Evolutionary conservation across 2,113 vertebrate genomes (phyloP).

Genomic region (Fregetta grallaria): DNA sequence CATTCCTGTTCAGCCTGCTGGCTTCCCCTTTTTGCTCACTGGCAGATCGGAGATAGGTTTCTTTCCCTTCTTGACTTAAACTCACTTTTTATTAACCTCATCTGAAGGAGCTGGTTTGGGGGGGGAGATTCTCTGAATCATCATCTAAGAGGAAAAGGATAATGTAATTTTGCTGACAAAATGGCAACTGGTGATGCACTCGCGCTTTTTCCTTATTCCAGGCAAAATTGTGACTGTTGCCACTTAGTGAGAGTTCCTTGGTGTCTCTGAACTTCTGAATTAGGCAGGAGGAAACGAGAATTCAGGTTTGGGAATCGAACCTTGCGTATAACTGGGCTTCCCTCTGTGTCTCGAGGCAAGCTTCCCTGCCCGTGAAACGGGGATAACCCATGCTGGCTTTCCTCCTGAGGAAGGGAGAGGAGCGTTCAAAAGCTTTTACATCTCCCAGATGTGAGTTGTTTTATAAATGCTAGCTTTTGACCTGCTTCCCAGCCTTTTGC

Average conservation of each 20-base stretch:
- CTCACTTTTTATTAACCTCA: not conserved
- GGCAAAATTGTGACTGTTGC: not conserved
- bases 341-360: not conserved
- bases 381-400: not conserved
- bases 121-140: not conserved
- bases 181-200: not conserved
- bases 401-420: not conserved
- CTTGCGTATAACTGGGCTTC: not conserved
- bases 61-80: not conserved
- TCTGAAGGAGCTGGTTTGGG: not conserved
- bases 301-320: not conserved
- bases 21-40: not conserved
- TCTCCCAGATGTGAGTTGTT: not conserved
- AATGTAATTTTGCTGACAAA: not conserved
- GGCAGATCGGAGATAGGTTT: not conserved
- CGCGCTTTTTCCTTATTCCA: not conserved
- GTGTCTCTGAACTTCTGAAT: not conserved
- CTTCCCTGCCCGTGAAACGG: fast-evolving
- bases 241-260: not conserved
- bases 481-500: not conserved
- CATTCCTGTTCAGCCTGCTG: not conserved
- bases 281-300: not conserved
- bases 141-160: not conserved
- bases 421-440: not conserved
- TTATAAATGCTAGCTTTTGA: not conserved